Evolutionary conservation across 2,113 vertebrate genomes (phyloP).

Genomic region (Struthidea cinerea): DNA sequence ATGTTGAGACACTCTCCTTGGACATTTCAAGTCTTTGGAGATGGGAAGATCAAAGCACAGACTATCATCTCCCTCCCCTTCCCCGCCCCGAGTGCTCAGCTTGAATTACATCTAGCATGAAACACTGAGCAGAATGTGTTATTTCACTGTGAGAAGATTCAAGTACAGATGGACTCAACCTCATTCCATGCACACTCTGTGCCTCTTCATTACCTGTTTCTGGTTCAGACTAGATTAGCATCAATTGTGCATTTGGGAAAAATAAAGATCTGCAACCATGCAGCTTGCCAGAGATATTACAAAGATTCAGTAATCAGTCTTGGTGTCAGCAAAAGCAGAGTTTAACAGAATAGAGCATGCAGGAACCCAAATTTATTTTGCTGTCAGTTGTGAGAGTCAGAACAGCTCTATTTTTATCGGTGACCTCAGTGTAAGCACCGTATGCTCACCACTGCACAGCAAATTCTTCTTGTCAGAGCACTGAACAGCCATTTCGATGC

Average conservation of each 20-base stretch:
- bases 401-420: slow-evolving; percentile 11
- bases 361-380: slow-evolving; percentile 6
- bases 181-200: neutral
- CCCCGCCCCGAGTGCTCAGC: neutral
- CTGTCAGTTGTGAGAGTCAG: neutral
- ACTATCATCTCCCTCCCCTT: neutral
- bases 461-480: neutral
- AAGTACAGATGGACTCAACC: neutral
- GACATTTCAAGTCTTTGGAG: slow-evolving; percentile 8
- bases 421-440: neutral
- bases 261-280: neutral
- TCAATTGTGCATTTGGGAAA: neutral
- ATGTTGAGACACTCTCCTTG: neutral
- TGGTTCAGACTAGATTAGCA: neutral
- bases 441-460: neutral
- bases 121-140: neutral
- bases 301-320: neutral
- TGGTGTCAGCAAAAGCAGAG: neutral
- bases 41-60: slow-evolving; percentile 33
- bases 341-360: neutral
- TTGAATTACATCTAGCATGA: neutral
- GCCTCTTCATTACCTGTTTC: neutral
- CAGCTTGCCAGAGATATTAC: neutral
- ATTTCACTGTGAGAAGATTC: neutral
- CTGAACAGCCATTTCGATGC: neutral